Conservation (phyloP, 2,797 vertebrate species). For the Scyliorhinus canicula region DNA sequence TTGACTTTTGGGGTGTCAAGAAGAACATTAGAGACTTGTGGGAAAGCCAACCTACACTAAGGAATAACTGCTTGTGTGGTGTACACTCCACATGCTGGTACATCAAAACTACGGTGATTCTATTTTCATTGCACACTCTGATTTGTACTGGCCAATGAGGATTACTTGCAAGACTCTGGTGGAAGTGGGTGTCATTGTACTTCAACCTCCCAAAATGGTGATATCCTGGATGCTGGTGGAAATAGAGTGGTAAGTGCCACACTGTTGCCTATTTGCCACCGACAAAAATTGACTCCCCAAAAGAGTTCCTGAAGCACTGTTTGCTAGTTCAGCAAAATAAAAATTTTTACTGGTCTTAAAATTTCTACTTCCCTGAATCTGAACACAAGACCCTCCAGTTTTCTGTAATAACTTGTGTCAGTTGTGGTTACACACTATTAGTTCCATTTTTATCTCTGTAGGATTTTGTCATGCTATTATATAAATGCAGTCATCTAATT, state of each 20-base stretch:
- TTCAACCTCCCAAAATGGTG: neutral
- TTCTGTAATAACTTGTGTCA: neutral
- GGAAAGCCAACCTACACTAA: neutral
- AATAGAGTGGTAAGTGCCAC: neutral
- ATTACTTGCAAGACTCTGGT: neutral
- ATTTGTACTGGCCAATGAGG: neutral
- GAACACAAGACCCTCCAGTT: neutral
- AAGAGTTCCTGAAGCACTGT: too few species aligned
- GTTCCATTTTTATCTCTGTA: too few species aligned
- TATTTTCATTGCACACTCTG: neutral
- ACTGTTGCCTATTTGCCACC: too few species aligned
- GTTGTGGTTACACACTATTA: too few species aligned
- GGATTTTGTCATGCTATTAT: too few species aligned
- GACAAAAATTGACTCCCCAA: too few species aligned
- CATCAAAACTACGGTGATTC: neutral
- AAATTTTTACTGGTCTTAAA: too few species aligned
- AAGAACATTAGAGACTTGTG: neutral
- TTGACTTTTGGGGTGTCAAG: neutral
- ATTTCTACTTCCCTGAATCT: neutral
- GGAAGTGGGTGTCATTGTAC: neutral
- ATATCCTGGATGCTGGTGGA: neutral
- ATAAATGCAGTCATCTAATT: too few species aligned
- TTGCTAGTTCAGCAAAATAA: too few species aligned
- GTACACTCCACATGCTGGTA: neutral
- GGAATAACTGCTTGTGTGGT: neutral